Evolutionary conservation across 2,888 invertebrate genomes (phyloP).

Genomic region (Itoplectis maculator): DNA sequence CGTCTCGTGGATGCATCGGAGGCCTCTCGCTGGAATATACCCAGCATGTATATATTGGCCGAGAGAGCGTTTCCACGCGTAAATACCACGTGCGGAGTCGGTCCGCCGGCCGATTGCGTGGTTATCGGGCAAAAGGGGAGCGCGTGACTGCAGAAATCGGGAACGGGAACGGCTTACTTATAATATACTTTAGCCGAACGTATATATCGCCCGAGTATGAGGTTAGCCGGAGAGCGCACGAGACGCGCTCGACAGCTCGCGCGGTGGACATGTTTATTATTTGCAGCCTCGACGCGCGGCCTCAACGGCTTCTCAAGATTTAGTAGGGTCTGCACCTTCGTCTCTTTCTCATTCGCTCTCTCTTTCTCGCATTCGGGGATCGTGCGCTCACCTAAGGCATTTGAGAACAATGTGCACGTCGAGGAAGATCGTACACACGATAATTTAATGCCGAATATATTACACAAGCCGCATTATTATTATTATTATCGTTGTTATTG

Average conservation of each 20-base stretch:
- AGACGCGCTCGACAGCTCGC: slow-evolving; percentile 61
- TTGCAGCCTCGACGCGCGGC: slow-evolving; percentile 64
- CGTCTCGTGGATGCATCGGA: not conserved
- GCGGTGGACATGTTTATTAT: slow-evolving; percentile 75
- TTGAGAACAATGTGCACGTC: slow-evolving; percentile 17
- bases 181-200: not conserved
- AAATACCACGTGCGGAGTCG: not conserved
- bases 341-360: no score
- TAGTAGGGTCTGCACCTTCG: slow-evolving; percentile 68
- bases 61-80: not conserved
- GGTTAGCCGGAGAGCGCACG: slow-evolving; percentile 58
- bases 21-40: not conserved
- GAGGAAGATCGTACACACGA: slow-evolving; percentile 2
- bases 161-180: slow-evolving; percentile 15
- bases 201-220: not conserved
- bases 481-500: no score
- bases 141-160: slow-evolving; percentile 4
- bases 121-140: slow-evolving; percentile 9
- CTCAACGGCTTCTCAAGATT: slow-evolving; percentile 69
- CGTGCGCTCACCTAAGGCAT: slow-evolving; percentile 7
- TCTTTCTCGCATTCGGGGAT: not conserved
- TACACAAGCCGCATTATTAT: not conserved
- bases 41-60: not conserved
- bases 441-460: slow-evolving; percentile 20
- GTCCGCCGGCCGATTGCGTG: not conserved